A percentile compares a stretch with the other conserved stretches of the same genome.
These are phyloP conservation scores for Danio choprae DNA, from an alignment of 2,797 vertebrate species.

Conservation along the genomic window DNA sequence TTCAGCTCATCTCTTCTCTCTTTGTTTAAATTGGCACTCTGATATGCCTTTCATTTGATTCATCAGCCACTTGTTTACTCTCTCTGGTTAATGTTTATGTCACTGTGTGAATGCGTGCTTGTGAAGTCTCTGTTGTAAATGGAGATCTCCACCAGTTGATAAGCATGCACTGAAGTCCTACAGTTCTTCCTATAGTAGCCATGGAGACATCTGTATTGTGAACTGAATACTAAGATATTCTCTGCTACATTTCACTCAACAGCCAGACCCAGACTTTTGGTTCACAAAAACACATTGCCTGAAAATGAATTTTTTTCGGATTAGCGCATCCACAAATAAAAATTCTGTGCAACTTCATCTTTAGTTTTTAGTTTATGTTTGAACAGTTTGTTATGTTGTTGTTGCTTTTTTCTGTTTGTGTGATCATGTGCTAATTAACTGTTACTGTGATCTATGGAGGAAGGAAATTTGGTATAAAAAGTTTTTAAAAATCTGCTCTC, in stretches of 20 bases:
- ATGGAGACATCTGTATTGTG: conserved; percentile 57
- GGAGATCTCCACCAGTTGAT: conserved; percentile 52
- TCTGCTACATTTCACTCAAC: conserved; percentile 18
- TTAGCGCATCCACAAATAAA: background rate
- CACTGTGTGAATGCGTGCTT: background rate
- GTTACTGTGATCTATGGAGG: too few species aligned
- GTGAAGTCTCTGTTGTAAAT: conserved; percentile 39
- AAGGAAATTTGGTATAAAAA: too few species aligned
- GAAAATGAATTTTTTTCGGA: conserved; percentile 11
- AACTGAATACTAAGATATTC: conserved; percentile 51
- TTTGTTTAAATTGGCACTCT: background rate
- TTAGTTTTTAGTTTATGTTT: too few species aligned
- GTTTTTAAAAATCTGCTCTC: too few species aligned
- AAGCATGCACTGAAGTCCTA: conserved; percentile 52
- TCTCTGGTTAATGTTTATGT: conserved; percentile 3
- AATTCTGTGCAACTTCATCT: background rate
- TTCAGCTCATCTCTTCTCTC: background rate
- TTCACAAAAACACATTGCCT: conserved; percentile 33
- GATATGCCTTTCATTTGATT: background rate
- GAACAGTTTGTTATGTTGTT: too few species aligned
- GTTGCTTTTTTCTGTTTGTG: too few species aligned
- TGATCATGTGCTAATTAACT: too few species aligned
- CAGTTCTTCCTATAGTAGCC: conserved; percentile 52
- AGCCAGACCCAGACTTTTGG: conserved; percentile 35
- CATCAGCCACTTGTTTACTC: background rate